These are phyloP conservation scores for Mormyrus iriodes DNA, from an alignment of 2,113 vertebrate species.

Conservation along the genomic window DNA sequence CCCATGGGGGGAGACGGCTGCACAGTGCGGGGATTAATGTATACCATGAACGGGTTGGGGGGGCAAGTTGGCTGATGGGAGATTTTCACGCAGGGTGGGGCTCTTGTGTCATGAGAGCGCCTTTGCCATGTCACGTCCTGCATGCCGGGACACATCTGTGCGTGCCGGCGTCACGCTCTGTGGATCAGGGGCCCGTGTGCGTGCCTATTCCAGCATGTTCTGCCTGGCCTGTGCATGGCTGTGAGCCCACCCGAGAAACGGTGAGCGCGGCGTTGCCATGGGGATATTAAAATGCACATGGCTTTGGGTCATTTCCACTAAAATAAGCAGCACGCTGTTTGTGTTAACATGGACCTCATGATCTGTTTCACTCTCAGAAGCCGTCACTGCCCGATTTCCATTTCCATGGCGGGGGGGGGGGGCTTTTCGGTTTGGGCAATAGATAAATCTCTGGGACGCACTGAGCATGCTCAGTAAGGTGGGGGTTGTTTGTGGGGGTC, in stretches of 20 bases:
- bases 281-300: conserved; percentile 52
- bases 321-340: conserved; percentile 56
- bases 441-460: background rate
- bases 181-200: conserved; percentile 18
- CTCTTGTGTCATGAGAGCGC: background rate
- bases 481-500: background rate
- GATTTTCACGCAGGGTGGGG: conserved; percentile 34
- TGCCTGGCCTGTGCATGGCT: conserved; percentile 19
- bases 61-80: conserved; percentile 36
- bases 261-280: conserved; percentile 53
- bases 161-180: background rate
- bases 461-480: background rate
- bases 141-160: background rate
- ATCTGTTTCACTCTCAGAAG: conserved; percentile 6
- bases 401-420: background rate
- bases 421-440: background rate
- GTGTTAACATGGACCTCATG: conserved; percentile 43
- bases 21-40: conserved; percentile 51
- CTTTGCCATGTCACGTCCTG: background rate
- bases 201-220: conserved; percentile 23
- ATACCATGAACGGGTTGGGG: conserved; percentile 45
- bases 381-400: background rate
- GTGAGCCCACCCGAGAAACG: conserved; percentile 26
- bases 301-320: conserved; percentile 47
- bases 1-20: conserved; percentile 46